phyloP scores from a whole-genome alignment of 2,113 vertebrate genomes.

The Perca fluviatilis region DNA sequence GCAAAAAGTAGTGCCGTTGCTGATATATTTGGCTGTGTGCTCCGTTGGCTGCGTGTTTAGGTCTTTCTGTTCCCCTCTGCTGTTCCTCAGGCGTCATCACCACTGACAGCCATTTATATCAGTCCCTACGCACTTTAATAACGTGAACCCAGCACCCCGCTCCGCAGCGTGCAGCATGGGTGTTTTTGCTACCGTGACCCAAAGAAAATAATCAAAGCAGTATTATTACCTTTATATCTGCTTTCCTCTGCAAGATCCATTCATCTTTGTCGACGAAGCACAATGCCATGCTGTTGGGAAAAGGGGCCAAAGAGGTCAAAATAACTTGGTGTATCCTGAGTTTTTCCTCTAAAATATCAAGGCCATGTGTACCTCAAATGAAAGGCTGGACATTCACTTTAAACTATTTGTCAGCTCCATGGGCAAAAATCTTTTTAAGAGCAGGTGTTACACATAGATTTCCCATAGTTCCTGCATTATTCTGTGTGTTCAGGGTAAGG shows the following conservation, averaged over 20 bases:
- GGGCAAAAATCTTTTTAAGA: slow-evolving; percentile 34
- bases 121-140: slow-evolving; percentile 63
- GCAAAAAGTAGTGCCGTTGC: slow-evolving; percentile 58
- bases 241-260: slow-evolving; percentile 61
- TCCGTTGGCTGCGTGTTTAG: slow-evolving; percentile 64
- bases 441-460: slow-evolving; percentile 48
- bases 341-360: slow-evolving; percentile 26
- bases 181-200: slow-evolving; percentile 69
- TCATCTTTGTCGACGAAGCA: slow-evolving; percentile 64
- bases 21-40: slow-evolving; percentile 58
- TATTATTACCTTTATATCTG: slow-evolving; percentile 68
- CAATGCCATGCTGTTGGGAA: slow-evolving; percentile 56
- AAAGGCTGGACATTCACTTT: slow-evolving; percentile 22
- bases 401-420: slow-evolving; percentile 32
- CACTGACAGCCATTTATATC: slow-evolving; percentile 72
- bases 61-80: slow-evolving; percentile 58
- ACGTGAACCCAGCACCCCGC: slow-evolving; percentile 35
- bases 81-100: slow-evolving; percentile 66
- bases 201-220: slow-evolving; percentile 75
- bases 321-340: slow-evolving; percentile 21
- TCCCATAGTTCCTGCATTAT: slow-evolving; percentile 15
- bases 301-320: slow-evolving; percentile 55
- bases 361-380: slow-evolving; percentile 5
- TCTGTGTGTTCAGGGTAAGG: slow-evolving; percentile 1
- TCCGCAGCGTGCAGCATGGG: slow-evolving; percentile 7